Conservation (phyloP, 2,113 vertebrate species). For the Paramisgurnus dabryanus region DNA sequence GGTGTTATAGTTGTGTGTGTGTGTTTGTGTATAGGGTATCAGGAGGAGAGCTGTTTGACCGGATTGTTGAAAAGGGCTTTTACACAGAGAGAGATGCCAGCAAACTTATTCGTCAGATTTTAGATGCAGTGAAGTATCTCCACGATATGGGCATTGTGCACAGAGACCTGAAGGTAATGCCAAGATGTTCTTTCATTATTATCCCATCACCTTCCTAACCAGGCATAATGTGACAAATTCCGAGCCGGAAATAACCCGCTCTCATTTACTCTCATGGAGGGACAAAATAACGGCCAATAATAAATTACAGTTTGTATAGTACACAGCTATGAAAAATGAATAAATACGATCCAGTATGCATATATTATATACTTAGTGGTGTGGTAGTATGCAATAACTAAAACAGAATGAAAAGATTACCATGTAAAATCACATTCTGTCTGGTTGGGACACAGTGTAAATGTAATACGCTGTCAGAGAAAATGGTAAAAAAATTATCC, state of each 20-base stretch:
- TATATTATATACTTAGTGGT: too few species aligned
- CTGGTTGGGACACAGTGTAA: too few species aligned
- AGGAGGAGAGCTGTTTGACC: constrained; percentile 93
- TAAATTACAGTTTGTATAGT: constrained; percentile 10
- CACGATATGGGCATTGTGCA: constrained; percentile 95
- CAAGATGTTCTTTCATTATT: neutral
- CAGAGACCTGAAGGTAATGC: constrained; percentile 90
- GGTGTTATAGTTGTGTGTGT: neutral
- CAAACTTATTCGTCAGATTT: constrained; percentile 92
- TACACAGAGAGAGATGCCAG: constrained; percentile 97
- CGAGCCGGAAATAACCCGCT: neutral
- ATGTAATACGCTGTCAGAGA: too few species aligned
- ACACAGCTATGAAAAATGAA: neutral
- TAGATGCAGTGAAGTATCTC: constrained; percentile 94
- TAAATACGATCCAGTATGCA: too few species aligned
- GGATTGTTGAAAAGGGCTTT: constrained; percentile 98
- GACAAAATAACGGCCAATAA: constrained; percentile 1
- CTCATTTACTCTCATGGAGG: neutral
- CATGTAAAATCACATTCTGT: too few species aligned
- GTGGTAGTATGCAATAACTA: too few species aligned
- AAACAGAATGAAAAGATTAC: too few species aligned
- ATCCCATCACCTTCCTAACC: neutral
- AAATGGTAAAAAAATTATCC: too few species aligned
- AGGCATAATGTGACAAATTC: neutral
- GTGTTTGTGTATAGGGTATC: constrained; percentile 79